Evolutionary conservation across 2,797 vertebrate species (phyloP).

Genomic region (Anguilla anguilla): DNA sequence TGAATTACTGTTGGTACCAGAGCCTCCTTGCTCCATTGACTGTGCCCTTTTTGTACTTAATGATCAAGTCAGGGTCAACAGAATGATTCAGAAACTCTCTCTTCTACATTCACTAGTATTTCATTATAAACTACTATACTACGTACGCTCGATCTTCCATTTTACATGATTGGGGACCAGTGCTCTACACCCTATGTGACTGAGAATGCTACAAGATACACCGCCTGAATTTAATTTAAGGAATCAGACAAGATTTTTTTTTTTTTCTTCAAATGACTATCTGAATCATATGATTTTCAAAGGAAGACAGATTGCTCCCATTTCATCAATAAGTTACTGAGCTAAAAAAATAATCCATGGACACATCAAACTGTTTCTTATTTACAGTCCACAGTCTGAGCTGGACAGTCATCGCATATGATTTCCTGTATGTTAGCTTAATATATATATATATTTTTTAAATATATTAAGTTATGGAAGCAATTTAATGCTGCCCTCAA

Average conservation of each 20-base stretch:
- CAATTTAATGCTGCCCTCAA: too few species aligned
- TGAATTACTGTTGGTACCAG: slow-evolving; percentile 4
- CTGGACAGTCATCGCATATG: neutral
- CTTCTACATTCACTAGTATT: neutral
- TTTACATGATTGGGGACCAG: too few species aligned
- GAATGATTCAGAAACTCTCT: slow-evolving; percentile 19
- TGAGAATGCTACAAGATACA: neutral
- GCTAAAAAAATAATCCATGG: neutral
- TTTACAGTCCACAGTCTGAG: neutral
- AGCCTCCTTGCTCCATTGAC: neutral
- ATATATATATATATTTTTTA: too few species aligned
- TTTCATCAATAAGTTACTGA: neutral
- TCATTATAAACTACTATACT: neutral
- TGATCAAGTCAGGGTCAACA: slow-evolving; percentile 44
- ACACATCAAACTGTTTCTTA: neutral
- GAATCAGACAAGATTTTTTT: neutral
- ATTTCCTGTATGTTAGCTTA: neutral
- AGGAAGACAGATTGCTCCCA: neutral
- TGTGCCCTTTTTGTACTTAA: slow-evolving; percentile 18
- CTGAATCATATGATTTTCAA: neutral
- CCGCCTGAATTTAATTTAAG: neutral
- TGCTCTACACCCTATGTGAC: neutral
- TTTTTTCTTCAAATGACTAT: neutral
- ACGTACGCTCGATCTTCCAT: neutral
- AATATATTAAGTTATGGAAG: too few species aligned